Evolutionary conservation across 1,140 invertebrate genomes (phyloP), one percentile per base, ranked within the genome.

Genomic region (Drosophila saltans): DNA sequence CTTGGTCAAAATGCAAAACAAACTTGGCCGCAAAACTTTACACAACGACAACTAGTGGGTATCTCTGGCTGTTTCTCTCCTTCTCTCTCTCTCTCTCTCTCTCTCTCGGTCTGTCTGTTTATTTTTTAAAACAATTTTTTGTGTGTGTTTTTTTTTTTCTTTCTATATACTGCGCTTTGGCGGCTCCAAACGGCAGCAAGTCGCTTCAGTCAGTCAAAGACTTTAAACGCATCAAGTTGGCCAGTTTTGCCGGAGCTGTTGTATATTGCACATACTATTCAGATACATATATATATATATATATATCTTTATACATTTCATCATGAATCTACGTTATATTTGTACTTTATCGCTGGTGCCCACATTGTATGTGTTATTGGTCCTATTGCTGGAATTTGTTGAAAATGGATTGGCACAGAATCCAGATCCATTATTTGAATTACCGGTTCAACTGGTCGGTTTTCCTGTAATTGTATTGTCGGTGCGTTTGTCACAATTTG

Each of bases 381-480:
- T 92, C 11, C 68, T 92, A 26, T 72, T 92, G 16, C 64, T 84
- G 68, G 85, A 90, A n/a, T 83, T 81, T 16, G 75, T 91, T 11
- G 88, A 89, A 63, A 72, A 91, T 71, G 86, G 81, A 24, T 26
- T 90, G 59, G 80, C 90, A 48, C 91, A 91, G 60, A 88, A 92
- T 21, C 91, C 93, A 2, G 95, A 96, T 80, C 94, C 94, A 11
- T 79, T 93, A 0, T 96, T 97, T 80, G 95, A 97, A 88, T 79
- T 97, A 45, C 96, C 96, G 1, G 96, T 97, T 9, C 96, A 97
- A 90, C 92, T 97, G 41, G 93, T 97, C 7, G 96, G 96, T 55
- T 97, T 97, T 83, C 96, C 96, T 0, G 94, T 97, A 41, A 97
- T 97, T 77, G 96, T 97, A 59, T 88, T 96, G 28, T 96, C 96